These are phyloP conservation scores for Ornithoptera alexandrae DNA, from an alignment of 2,888 invertebrate genomes.

Conservation along the genomic window DNA sequence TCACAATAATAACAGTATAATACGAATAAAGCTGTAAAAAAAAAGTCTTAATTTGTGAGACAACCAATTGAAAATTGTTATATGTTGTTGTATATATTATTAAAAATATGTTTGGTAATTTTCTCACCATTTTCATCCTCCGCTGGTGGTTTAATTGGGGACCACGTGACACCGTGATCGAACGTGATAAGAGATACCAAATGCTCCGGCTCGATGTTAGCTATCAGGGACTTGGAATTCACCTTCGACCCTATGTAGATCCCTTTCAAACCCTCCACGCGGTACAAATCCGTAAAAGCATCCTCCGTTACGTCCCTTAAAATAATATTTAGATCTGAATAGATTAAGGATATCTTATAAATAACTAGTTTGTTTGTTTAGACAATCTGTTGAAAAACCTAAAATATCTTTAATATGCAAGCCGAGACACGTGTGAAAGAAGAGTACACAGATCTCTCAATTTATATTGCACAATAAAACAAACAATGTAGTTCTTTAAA, in stretches of 20 bases:
- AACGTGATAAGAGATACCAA: constrained; percentile 89
- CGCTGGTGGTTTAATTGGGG: constrained; percentile 84
- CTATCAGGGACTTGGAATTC: constrained; percentile 72
- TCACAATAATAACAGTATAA: too few species aligned
- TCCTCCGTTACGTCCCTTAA: constrained; percentile 87
- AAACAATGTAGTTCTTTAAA: too few species aligned
- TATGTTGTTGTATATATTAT: too few species aligned
- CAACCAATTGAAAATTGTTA: too few species aligned
- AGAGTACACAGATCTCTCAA: too few species aligned
- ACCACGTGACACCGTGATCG: constrained; percentile 93
- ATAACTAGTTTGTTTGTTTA: too few species aligned
- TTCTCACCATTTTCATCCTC: constrained; percentile 79
- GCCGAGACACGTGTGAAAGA: too few species aligned
- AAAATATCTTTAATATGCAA: too few species aligned
- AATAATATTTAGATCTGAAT: constrained; percentile 37
- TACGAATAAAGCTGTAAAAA: too few species aligned
- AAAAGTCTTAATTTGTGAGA: too few species aligned
- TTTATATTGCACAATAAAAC: too few species aligned
- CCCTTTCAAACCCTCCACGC: constrained; percentile 91
- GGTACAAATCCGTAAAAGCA: constrained; percentile 92
- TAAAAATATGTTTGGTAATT: not conserved
- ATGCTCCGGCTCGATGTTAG: constrained; percentile 85
- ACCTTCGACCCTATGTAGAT: constrained; percentile 94
- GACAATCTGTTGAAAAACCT: too few species aligned
- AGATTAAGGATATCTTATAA: not conserved